These are phyloP conservation scores for Sphinx pinastri DNA, from an alignment of 2,888 invertebrate genomes.

Conservation along the genomic window DNA sequence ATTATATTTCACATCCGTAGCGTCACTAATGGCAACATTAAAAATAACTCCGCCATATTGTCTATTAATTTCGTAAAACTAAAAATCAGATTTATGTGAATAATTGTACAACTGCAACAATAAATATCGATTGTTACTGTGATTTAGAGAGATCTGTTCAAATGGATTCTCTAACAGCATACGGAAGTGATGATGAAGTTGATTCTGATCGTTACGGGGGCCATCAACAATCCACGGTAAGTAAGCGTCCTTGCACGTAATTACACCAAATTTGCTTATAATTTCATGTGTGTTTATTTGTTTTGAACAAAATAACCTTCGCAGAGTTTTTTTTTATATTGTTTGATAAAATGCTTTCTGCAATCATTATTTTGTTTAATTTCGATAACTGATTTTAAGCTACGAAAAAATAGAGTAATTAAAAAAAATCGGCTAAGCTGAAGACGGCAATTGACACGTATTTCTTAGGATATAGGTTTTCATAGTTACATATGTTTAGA, in stretches of 20 bases:
- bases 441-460: too few relatives aligned
- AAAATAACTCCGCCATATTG: constrained; percentile 29
- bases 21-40: constrained; percentile 4
- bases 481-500: too few relatives aligned
- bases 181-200: constrained; percentile 91
- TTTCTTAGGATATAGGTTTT: too few relatives aligned
- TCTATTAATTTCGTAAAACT: constrained; percentile 13
- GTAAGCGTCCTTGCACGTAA: constrained; percentile 53
- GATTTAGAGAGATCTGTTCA: not conserved
- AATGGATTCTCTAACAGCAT: constrained; percentile 91
- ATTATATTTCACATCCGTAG: too few relatives aligned
- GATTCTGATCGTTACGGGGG: constrained; percentile 74
- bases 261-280: not conserved
- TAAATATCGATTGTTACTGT: not conserved
- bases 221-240: constrained; percentile 66
- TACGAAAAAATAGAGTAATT: too few relatives aligned
- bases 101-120: not conserved
- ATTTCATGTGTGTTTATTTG: not conserved
- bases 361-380: too few relatives aligned
- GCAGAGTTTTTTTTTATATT: not conserved
- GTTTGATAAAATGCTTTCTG: not conserved
- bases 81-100: not conserved
- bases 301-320: not conserved
- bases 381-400: too few relatives aligned
- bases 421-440: too few relatives aligned